Evolutionary conservation across 2,113 vertebrate genomes (phyloP).

Genomic region (Ophthalmolycus amberensis): DNA sequence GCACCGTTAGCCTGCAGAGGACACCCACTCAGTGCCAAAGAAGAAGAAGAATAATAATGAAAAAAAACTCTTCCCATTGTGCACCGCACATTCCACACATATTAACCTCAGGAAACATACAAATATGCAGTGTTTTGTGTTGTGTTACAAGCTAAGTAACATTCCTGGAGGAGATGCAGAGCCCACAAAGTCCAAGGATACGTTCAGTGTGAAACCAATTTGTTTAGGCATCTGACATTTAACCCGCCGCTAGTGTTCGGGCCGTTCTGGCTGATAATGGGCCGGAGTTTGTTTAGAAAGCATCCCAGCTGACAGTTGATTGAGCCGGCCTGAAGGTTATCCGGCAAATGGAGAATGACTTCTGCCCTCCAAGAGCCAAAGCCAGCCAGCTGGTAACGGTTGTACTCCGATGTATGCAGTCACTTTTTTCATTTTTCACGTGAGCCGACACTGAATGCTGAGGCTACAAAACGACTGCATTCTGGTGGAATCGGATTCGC

Average conservation of each 20-base stretch:
- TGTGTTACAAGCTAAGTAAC: conserved; percentile 39
- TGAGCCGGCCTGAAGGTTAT: conserved; percentile 72
- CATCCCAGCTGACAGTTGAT: conserved; percentile 68
- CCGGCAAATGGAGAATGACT: conserved; percentile 62
- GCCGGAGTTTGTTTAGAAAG: conserved; percentile 66
- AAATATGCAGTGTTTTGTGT: conserved; percentile 45
- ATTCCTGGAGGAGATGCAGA: conserved; percentile 58
- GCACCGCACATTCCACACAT: conserved; percentile 37
- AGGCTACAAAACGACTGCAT: neutral
- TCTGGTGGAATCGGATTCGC: too few species aligned
- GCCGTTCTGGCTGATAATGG: conserved; percentile 71
- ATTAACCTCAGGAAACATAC: conserved; percentile 51
- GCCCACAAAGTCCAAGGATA: conserved; percentile 59
- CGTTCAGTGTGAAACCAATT: conserved; percentile 66
- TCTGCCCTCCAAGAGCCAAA: conserved; percentile 46
- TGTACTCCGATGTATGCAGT: conserved; percentile 10
- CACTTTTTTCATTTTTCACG: conserved; percentile 12
- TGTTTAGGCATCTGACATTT: conserved; percentile 75
- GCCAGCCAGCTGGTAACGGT: conserved; percentile 46
- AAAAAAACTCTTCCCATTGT: conserved; percentile 13
- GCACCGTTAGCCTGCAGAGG: conserved; percentile 34
- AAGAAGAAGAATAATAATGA: conserved; percentile 23
- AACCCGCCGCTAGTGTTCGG: conserved; percentile 63
- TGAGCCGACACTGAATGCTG: neutral
- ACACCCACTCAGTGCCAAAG: conserved; percentile 25